Conservation (phyloP, 2,113 vertebrate species). For the Mobula hypostoma region DNA sequence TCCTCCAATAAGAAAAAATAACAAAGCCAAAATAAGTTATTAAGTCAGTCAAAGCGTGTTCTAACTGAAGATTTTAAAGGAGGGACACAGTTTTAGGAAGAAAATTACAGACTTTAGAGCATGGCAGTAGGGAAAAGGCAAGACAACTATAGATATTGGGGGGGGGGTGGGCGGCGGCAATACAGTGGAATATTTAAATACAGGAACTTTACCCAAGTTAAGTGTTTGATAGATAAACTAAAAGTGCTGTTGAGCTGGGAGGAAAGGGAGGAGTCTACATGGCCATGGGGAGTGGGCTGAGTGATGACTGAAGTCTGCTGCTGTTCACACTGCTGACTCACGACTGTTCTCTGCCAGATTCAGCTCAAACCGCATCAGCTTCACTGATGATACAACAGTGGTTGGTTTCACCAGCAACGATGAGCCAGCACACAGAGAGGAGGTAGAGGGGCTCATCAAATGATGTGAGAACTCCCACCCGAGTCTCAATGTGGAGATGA, state of each 20-base stretch:
- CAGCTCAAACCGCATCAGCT: no score
- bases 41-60: background rate
- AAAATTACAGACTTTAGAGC: background rate
- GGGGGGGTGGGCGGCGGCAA: background rate
- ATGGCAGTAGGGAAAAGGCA: no score
- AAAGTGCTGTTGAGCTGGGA: background rate
- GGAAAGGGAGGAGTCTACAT: background rate
- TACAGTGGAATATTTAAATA: background rate
- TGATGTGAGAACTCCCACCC: no score
- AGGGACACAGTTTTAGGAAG: background rate
- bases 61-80: background rate
- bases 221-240: background rate
- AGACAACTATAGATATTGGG: background rate
- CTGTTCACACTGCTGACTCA: no score
- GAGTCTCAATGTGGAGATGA: no score
- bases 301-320: background rate
- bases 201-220: background rate
- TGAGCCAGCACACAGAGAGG: no score
- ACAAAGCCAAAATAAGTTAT: background rate
- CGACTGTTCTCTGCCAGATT: no score
- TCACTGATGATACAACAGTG: no score
- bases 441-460: no score
- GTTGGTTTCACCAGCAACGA: no score
- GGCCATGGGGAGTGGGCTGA: background rate
- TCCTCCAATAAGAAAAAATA: background rate